Evolutionary conservation across 1,140 invertebrate genomes (phyloP).

Genomic region (Drosophila neocordata): DNA sequence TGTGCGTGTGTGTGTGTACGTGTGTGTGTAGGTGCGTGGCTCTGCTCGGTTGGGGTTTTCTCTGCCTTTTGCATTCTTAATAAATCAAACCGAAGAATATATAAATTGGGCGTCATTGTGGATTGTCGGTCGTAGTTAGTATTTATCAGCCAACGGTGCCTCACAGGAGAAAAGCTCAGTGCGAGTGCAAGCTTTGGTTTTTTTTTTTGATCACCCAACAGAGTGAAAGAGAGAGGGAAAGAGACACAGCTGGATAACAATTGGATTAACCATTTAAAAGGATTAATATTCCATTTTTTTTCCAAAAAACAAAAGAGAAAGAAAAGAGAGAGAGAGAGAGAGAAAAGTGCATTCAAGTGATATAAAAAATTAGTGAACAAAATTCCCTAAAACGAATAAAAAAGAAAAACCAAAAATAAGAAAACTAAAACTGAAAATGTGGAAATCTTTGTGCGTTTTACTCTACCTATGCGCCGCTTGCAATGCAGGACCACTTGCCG

Average conservation of each 20-base stretch:
- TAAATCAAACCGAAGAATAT: conserved; percentile 83
- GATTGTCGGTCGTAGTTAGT: conserved; percentile 77
- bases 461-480: conserved; percentile 59
- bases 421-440: conserved; percentile 48
- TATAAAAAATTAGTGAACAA: background rate
- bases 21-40: conserved; percentile 36
- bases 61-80: conserved; percentile 83
- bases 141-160: conserved; percentile 82
- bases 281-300: background rate
- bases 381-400: conserved; percentile 36
- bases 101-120: conserved; percentile 79
- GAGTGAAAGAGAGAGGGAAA: background rate
- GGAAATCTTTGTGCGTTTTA: conserved; percentile 51
- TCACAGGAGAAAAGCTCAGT: conserved; percentile 71
- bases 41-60: conserved; percentile 48
- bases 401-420: conserved; percentile 22
- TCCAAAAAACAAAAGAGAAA: conserved; percentile 1
- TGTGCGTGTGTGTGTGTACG: conserved; percentile 21
- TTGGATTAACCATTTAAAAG: conserved; percentile 54
- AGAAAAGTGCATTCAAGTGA: conserved; percentile 30
- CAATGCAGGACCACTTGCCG: conserved; percentile 60
- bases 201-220: background rate
- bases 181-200: conserved; percentile 82
- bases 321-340: background rate
- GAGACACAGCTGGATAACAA: conserved; percentile 48